phyloP scores from a whole-genome alignment of 2,797 vertebrate genomes.

The Myotis vivesi region DNA sequence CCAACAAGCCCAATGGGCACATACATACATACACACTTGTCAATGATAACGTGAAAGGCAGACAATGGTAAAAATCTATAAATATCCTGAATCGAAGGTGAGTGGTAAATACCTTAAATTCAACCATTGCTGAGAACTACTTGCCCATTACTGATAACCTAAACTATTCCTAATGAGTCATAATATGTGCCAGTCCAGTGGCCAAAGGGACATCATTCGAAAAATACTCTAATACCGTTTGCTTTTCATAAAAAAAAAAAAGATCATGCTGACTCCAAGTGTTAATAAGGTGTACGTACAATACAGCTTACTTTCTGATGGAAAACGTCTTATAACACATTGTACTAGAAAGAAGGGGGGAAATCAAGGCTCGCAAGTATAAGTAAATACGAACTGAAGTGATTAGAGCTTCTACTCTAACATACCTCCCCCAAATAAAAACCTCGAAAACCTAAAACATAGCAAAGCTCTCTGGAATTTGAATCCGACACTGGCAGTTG shows the following conservation, averaged over 20 bases:
- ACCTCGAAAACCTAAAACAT: background rate
- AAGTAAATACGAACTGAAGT: background rate
- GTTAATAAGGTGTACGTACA: background rate
- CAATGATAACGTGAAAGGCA: background rate
- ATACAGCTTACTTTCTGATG: background rate
- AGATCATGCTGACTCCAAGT: background rate
- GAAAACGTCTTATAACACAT: background rate
- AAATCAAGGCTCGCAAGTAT: background rate
- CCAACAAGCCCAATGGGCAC: background rate
- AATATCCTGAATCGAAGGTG: background rate
- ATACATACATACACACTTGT: background rate
- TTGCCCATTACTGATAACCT: background rate
- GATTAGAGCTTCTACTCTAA: background rate
- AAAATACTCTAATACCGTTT: background rate
- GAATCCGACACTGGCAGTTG: background rate
- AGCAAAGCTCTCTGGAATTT: background rate
- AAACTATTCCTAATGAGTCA: background rate
- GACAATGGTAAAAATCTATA: background rate
- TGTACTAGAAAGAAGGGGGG: background rate
- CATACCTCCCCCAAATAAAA: background rate
- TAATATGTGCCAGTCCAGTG: background rate
- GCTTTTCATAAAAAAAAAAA: constrained; percentile 6
- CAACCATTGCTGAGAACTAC: background rate
- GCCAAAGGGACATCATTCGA: background rate
- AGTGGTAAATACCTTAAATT: background rate